Conservation (phyloP, 2,113 vertebrate species). For the Stegostoma tigrinum region DNA sequence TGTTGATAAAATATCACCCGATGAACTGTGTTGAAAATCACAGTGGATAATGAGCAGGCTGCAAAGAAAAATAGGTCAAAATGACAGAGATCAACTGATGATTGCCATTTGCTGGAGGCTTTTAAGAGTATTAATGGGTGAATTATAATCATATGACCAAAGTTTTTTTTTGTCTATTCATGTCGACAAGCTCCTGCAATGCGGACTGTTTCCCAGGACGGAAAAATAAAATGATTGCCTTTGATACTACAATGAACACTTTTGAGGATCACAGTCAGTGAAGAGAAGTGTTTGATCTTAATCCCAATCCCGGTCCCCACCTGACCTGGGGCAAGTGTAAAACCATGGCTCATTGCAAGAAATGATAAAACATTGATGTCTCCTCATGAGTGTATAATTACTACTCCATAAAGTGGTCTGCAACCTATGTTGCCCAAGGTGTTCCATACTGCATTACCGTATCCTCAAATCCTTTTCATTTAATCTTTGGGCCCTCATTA, state of each 20-base stretch:
- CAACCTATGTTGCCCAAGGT: background rate
- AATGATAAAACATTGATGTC: background rate
- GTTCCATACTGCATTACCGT: background rate
- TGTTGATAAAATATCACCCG: background rate
- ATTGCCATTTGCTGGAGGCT: slow-evolving; percentile 33
- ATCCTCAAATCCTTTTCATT: background rate
- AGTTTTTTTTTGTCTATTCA: background rate
- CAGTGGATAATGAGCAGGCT: background rate
- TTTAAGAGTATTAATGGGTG: slow-evolving; percentile 27
- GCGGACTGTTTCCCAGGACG: background rate
- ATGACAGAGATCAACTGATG: slow-evolving; percentile 25
- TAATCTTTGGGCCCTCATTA: background rate
- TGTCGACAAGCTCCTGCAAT: background rate
- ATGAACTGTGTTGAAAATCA: slow-evolving; percentile 19
- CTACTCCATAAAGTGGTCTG: background rate
- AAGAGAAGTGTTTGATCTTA: background rate
- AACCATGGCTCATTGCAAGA: background rate
- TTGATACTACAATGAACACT: background rate
- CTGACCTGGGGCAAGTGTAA: background rate
- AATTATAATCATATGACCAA: slow-evolving; percentile 26
- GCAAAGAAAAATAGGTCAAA: slow-evolving; percentile 25
- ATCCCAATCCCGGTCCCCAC: background rate
- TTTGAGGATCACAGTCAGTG: background rate
- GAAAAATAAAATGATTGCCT: background rate
- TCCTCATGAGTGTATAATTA: background rate